Evolutionary conservation across 2,888 invertebrate genomes (phyloP), one percentile per base, ranked within the genome.

Genomic region (Ophonus ardosiacus): DNA sequence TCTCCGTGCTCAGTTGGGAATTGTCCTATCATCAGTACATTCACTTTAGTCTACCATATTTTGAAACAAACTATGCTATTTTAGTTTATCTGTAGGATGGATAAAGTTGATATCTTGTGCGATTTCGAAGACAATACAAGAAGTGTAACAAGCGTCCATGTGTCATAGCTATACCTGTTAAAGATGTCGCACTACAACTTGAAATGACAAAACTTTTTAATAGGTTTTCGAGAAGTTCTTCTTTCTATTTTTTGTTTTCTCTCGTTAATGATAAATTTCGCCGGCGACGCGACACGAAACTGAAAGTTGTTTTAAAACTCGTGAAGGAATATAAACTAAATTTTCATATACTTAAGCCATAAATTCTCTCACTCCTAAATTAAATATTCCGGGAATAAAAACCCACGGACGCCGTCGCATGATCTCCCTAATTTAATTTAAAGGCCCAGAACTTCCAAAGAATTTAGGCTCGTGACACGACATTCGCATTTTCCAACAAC

Each of bases 151-250:
- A 63, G 38, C 80, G 63, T 40, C 40, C 59, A 80, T 80, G 63
- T 40, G 61, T 61, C 63, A 78, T 78, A 78, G 40, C 57, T 74
- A 71, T 83, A 83, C 83, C 83, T 76, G 82, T 71, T 82, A 82
- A 17, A 68, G 71, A 82, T 74, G 82, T n/a, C 76, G 57, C 74
- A 18, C 18, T 71, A 59, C 61, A 71, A 68, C 38, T 78, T 84
- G 65, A 78, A 84, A 84, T 84, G 84, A 84, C 84, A 74, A 84
- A 84, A 84, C 63, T 84, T 84, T 83, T 84, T 84, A 84, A 84
- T 84, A 78, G 84, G 78, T 78, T 84, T 84, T 84, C 65, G 51
- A 63, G 78, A 84, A 84, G 31, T 84, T 84, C 78, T 31, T 65
- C 31, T 65, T 78, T 84, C 65, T 84, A 65, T 84, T 84, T 84